phyloP scores from a whole-genome alignment of 2,797 vertebrate genomes.

The Mus caroli region DNA sequence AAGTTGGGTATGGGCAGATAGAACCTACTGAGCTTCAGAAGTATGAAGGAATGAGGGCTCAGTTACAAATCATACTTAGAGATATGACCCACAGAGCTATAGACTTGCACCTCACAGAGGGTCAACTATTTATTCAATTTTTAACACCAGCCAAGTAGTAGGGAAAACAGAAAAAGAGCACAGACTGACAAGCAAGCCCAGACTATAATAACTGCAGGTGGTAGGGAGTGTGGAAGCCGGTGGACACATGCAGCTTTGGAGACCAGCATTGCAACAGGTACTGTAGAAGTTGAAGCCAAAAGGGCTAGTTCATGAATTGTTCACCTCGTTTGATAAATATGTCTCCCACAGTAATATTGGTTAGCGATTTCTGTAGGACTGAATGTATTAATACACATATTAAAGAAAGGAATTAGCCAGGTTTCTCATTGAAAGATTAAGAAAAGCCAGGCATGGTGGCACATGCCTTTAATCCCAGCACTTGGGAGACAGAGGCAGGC shows the following conservation, averaged over 20 bases:
- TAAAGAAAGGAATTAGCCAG: not conserved
- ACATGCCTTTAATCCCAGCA: too few relatives aligned
- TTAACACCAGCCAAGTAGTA: not conserved
- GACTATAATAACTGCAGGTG: not conserved
- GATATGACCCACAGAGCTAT: not conserved
- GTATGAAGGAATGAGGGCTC: not conserved
- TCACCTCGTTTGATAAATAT: not conserved
- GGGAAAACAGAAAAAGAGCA: not conserved
- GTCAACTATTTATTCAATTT: not conserved
- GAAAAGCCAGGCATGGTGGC: not conserved
- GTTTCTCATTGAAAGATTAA: not conserved
- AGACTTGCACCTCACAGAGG: not conserved
- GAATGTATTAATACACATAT: not conserved
- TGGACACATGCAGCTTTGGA: not conserved
- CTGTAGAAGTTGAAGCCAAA: not conserved
- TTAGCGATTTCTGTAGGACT: not conserved
- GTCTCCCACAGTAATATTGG: not conserved
- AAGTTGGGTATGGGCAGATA: not conserved
- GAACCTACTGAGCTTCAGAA: not conserved
- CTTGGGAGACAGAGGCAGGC: too few relatives aligned
- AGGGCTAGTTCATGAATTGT: not conserved
- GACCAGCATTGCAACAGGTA: not conserved
- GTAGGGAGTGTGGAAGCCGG: not conserved
- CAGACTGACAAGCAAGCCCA: not conserved
- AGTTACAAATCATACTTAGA: not conserved